Percentiles rank a stretch among this genome's conserved stretches.
phyloP scores from a whole-genome alignment of 2,888 invertebrate genomes.

The Homarus gammarus region DNA sequence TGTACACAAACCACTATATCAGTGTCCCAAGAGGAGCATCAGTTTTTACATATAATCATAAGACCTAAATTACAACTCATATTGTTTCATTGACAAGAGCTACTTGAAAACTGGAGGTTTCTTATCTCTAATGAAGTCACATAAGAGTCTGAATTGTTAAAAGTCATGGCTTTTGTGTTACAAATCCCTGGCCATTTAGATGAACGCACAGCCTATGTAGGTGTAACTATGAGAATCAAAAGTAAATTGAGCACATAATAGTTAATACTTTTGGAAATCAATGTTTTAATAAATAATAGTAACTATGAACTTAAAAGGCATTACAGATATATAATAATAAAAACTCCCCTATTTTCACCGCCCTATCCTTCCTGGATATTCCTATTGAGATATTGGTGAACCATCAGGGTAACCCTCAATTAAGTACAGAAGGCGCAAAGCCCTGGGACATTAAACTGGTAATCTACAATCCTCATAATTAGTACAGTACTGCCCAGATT shows the following conservation, averaged over 20 bases:
- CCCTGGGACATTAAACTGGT: slow-evolving; percentile 4
- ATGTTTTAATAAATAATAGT: slow-evolving; percentile 6
- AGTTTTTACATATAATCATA: neutral
- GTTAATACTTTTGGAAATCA: slow-evolving; percentile 35
- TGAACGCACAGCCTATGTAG: slow-evolving; percentile 38
- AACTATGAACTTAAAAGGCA: slow-evolving; percentile 15
- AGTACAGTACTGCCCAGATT: slow-evolving; percentile 45
- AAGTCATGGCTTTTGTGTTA: slow-evolving; percentile 10
- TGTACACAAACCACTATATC: neutral
- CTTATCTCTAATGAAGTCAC: neutral
- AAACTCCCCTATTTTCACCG: slow-evolving; percentile 16
- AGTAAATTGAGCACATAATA: slow-evolving; percentile 50
- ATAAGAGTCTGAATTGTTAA: neutral
- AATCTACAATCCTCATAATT: slow-evolving; percentile 23
- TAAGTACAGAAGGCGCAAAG: slow-evolving; percentile 28
- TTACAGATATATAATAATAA: slow-evolving; percentile 13
- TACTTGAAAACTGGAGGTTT: neutral
- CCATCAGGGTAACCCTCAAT: neutral
- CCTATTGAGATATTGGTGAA: neutral
- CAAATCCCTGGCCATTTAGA: slow-evolving; percentile 29
- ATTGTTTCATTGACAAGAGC: neutral
- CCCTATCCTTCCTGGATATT: neutral
- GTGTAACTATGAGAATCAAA: slow-evolving; percentile 59
- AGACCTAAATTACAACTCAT: neutral
- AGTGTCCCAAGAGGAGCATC: neutral